Percentiles rank a stretch among this genome's conserved stretches.
These are phyloP conservation scores for Saccostrea echinata DNA, from an alignment of 1,140 invertebrate species.

Conservation along the genomic window DNA sequence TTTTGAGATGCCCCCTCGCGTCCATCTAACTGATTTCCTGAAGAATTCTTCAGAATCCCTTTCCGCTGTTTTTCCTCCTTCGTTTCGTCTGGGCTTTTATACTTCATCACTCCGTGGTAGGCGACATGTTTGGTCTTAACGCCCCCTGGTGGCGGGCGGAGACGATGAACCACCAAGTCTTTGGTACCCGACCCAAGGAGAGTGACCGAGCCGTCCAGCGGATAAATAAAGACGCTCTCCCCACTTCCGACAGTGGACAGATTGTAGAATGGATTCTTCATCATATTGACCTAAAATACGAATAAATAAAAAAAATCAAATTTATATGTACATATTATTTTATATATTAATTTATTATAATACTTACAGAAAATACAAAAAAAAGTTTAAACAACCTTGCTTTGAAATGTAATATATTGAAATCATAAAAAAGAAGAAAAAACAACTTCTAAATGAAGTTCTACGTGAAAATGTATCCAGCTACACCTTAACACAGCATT, in stretches of 20 bases:
- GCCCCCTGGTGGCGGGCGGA: not conserved
- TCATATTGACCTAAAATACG: not conserved
- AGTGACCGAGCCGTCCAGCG: not conserved
- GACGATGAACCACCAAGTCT: not conserved
- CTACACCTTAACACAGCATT: no score
- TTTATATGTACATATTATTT: no score
- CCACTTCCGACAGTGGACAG: not conserved
- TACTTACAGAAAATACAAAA: no score
- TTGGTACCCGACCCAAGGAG: not conserved
- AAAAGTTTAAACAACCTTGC: no score
- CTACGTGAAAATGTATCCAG: no score
- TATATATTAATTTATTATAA: no score
- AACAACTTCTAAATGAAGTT: no score
- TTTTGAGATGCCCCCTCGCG: not conserved
- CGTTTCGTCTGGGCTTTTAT: not conserved
- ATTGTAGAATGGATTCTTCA: conserved; percentile 20
- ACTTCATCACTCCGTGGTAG: not conserved
- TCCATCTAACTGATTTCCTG: not conserved
- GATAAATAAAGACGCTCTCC: conserved; percentile 4
- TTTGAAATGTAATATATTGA: no score
- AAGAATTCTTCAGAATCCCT: conserved; percentile 34
- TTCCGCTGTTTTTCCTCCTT: conserved; percentile 13
- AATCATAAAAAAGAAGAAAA: no score
- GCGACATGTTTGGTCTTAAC: not conserved
- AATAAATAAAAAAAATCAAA: no score